Base-by-base conservation (phyloP, 2,797 vertebrate species). In the Serranus cabrilla region DNA sequence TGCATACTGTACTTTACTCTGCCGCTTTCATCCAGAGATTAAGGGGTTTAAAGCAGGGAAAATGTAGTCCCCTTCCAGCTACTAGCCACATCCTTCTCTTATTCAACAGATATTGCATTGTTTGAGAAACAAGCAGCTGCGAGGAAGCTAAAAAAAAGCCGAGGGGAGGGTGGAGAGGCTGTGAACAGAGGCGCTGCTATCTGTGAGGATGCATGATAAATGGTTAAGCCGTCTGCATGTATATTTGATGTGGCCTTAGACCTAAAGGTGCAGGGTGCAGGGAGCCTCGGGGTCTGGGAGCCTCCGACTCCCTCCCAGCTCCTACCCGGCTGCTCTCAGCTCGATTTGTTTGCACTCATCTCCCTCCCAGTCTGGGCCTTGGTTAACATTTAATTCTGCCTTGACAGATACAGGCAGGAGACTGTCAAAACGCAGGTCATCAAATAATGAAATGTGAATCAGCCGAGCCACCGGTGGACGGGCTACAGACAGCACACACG, bases 371-470 rank as follows among this genome's bases (percentile, higher is more conserved):
- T 49, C 76, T 0, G 81, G 71, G 85, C 82, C 88, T 76, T 65
- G 87, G 85, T 92, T 92, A 91, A 93, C 91, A 89, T 94, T 93
- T 91, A 84, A 94, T 93, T 65, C 89, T 63, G 80, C 79, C 79
- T 76, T 68, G 88, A 88, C 90, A 79, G 80, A 87, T 65, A 81
- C 84, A 83, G 90, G 81, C 89, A 90, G 84, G 81, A 87, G 87
- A 85, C 86, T 87, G 89, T 88, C 87, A 89, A 83, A 89, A 84
- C 58, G 49, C 1, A 31, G 78, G 76, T 76, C 89, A 80, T 92
- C 86, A 90, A 87, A 84, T 78, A 86, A 76, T 72, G 63, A 86
- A 87, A 87, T 76, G 86, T 56, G 87, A 90, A 85, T 72, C 66
- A 52, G 81, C 78, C 11, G 72, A 86, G 83, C 88, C 83, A 87